Evolutionary conservation across 2,888 invertebrate genomes (phyloP).

Genomic region (Athalia rosae): DNA sequence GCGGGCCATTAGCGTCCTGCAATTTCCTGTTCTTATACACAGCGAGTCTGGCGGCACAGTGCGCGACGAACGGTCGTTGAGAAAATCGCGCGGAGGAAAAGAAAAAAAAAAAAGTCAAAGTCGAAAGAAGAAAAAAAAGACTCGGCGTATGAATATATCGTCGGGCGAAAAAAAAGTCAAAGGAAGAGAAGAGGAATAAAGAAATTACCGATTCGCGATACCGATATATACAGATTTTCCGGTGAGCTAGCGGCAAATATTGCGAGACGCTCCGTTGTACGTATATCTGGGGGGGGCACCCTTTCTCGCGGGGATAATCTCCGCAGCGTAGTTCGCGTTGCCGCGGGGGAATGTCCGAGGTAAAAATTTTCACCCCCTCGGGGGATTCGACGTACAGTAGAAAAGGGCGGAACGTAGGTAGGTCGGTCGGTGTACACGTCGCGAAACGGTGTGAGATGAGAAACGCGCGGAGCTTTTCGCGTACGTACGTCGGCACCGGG

Average conservation of each 20-base stretch:
- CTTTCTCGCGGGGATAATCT: slow-evolving; percentile 30
- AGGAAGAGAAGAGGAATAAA: too few species aligned
- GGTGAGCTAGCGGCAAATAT: slow-evolving; percentile 54
- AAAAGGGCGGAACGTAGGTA: background rate
- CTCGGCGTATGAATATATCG: background rate
- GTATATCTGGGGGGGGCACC: slow-evolving; percentile 59
- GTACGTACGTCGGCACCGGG: slow-evolving; percentile 32
- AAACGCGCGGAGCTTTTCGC: slow-evolving; percentile 24
- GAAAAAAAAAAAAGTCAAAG: background rate
- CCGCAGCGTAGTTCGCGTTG: slow-evolving; percentile 33
- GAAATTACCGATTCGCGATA: slow-evolving; percentile 31
- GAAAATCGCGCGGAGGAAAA: background rate
- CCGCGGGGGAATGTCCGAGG: slow-evolving; percentile 39
- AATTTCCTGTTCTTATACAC: too few species aligned
- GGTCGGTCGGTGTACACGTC: background rate
- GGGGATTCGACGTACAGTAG: too few species aligned
- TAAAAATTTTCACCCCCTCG: slow-evolving; percentile 45
- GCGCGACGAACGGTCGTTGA: slow-evolving; percentile 4
- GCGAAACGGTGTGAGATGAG: background rate
- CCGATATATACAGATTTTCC: slow-evolving; percentile 52
- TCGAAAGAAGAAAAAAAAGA: background rate
- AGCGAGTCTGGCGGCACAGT: too few species aligned
- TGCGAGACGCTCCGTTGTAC: slow-evolving; percentile 55
- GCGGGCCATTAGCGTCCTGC: too few species aligned
- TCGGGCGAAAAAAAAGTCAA: background rate